Evolutionary conservation across 2,888 invertebrate species (phyloP).

Genomic region (Synanthedon andrenaeformis): DNA sequence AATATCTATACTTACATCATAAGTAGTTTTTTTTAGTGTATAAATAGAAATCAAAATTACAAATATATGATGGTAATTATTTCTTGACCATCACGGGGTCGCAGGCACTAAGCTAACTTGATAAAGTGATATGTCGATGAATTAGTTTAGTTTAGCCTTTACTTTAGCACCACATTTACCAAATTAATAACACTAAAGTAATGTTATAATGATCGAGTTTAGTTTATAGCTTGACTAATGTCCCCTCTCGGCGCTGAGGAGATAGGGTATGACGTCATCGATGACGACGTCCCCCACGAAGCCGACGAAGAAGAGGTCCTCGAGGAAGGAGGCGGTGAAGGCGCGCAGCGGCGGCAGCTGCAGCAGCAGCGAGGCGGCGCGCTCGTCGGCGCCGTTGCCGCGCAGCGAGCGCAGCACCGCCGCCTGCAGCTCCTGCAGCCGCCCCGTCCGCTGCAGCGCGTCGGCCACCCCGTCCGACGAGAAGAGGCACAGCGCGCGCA

Average conservation of each 20-base stretch:
- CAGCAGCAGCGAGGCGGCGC: conserved; percentile 73
- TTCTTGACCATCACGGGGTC: too few relatives aligned
- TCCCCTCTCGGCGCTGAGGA: conserved; percentile 72
- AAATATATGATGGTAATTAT: too few relatives aligned
- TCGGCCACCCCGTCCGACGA: conserved; percentile 75
- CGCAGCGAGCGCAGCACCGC: conserved; percentile 60
- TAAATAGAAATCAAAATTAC: too few relatives aligned
- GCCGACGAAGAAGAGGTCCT: conserved; percentile 93
- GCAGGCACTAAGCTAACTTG: too few relatives aligned
- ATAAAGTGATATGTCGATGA: too few relatives aligned
- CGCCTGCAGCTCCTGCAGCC: conserved; percentile 60
- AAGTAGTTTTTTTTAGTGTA: too few relatives aligned
- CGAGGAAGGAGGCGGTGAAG: conserved; percentile 81
- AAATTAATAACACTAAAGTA: too few relatives aligned
- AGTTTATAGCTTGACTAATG: too few relatives aligned
- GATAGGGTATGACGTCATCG: conserved; percentile 93
- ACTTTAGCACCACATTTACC: too few relatives aligned
- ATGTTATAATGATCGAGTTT: too few relatives aligned
- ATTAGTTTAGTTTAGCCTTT: too few relatives aligned
- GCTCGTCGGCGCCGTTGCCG: conserved; percentile 35
- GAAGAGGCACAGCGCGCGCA: conserved; percentile 87
- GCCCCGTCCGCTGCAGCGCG: conserved; percentile 44
- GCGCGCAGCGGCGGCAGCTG: conserved; percentile 79
- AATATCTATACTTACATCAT: too few relatives aligned
- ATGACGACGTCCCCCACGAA: conserved; percentile 94